Evolutionary conservation across 1,140 invertebrate species (phyloP).

Genomic region (Euglossa dilemma): DNA sequence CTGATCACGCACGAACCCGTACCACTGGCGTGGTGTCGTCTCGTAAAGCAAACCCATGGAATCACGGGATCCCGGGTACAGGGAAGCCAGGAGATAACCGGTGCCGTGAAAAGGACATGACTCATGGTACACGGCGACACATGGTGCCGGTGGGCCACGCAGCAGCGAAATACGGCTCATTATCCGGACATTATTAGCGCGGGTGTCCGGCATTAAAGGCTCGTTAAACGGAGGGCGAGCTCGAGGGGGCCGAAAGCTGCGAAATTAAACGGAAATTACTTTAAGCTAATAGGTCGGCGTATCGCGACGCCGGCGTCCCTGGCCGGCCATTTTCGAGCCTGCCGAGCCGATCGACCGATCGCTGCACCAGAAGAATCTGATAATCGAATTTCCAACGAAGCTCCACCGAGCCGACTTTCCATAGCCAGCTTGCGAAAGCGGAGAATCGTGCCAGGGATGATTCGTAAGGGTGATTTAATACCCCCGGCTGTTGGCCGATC

Average conservation of each 20-base stretch:
- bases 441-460: background rate
- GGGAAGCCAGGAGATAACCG: background rate
- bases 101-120: background rate
- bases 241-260: slow-evolving; percentile 13
- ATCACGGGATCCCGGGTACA: background rate
- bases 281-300: slow-evolving; percentile 65
- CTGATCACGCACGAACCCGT: background rate
- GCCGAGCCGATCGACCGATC: background rate
- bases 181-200: slow-evolving; percentile 52
- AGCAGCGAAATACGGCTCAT: slow-evolving; percentile 45
- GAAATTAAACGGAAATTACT: slow-evolving; percentile 71
- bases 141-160: background rate
- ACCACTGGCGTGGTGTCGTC: background rate
- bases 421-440: background rate
- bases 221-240: slow-evolving; percentile 43
- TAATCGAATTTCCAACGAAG: slow-evolving; percentile 4
- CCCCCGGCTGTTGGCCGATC: background rate
- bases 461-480: background rate
- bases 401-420: background rate
- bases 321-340: slow-evolving; percentile 25
- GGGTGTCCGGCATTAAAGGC: slow-evolving; percentile 40
- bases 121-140: background rate
- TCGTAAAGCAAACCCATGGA: background rate
- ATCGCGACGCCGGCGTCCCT: slow-evolving; percentile 23
- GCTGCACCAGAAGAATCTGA: background rate